Evolutionary conservation across 2,113 vertebrate genomes (phyloP).

Genomic region (Athene noctua): DNA sequence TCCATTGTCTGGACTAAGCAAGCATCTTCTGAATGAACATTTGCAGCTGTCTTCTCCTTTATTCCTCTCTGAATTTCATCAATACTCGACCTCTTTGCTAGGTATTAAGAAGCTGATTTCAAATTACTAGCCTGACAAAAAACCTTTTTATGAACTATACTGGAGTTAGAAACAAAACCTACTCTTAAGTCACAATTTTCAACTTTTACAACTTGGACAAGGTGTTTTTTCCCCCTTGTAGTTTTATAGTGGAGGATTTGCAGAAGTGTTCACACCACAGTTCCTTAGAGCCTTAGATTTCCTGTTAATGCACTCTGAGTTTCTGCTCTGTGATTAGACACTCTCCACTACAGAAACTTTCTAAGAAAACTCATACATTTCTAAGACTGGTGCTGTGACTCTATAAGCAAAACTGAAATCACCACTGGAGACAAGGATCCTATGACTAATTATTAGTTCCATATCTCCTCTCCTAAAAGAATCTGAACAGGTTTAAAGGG

Average conservation of each 20-base stretch:
- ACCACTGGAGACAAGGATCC: background rate
- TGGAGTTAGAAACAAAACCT: background rate
- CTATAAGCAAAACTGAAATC: background rate
- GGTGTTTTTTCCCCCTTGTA: background rate
- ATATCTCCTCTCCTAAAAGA: background rate
- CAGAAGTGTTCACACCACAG: background rate
- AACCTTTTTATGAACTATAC: background rate
- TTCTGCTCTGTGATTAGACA: background rate
- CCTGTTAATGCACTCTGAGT: background rate
- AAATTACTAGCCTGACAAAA: background rate
- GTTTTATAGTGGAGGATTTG: background rate
- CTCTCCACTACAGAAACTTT: background rate
- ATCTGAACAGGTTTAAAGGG: background rate
- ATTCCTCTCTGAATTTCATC: background rate
- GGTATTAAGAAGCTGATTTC: background rate
- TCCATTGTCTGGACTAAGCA: background rate
- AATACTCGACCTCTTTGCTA: background rate
- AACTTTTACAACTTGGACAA: background rate
- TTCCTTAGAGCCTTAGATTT: background rate
- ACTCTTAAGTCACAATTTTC: background rate
- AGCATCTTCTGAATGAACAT: background rate
- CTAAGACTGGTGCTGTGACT: background rate
- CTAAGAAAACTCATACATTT: background rate
- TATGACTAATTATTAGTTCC: background rate
- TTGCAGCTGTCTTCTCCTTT: background rate